phyloP scores from a whole-genome alignment of 1,140 invertebrate species.

The Platyscapa corneri region DNA sequence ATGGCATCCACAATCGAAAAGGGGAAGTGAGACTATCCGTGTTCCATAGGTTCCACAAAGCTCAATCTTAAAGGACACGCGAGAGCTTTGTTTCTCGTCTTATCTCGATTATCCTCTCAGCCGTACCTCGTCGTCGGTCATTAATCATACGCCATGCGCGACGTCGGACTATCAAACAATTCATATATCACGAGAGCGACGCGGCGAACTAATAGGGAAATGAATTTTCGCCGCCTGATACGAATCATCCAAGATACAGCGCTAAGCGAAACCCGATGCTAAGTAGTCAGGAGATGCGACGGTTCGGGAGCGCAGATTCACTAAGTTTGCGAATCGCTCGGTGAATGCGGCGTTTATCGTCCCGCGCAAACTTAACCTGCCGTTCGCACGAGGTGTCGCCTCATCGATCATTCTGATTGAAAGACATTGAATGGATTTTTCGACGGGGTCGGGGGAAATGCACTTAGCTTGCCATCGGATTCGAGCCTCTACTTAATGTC shows the following conservation, averaged over 20 bases:
- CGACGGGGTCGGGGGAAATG: slow-evolving; percentile 51
- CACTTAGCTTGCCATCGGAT: slow-evolving; percentile 55
- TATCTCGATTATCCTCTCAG: slow-evolving; percentile 45
- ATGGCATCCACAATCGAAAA: neutral
- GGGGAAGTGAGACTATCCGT: neutral
- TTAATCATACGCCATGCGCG: slow-evolving; percentile 55
- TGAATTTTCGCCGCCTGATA: slow-evolving; percentile 72
- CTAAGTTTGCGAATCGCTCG: slow-evolving; percentile 38
- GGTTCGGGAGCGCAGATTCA: slow-evolving; percentile 9
- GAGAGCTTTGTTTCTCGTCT: slow-evolving; percentile 47
- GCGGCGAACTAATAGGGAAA: slow-evolving; percentile 74
- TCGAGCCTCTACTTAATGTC: slow-evolving; percentile 5
- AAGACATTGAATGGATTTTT: slow-evolving; percentile 68
- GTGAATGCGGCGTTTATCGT: neutral
- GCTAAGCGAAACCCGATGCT: slow-evolving; percentile 55
- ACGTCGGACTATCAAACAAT: slow-evolving; percentile 70
- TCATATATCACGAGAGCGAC: slow-evolving; percentile 73
- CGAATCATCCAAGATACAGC: slow-evolving; percentile 59
- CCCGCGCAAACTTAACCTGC: slow-evolving; percentile 38
- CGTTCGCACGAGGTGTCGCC: slow-evolving; percentile 52
- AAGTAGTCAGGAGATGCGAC: slow-evolving; percentile 15
- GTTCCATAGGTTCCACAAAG: neutral
- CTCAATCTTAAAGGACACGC: slow-evolving; percentile 63
- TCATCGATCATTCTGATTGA: slow-evolving; percentile 68
- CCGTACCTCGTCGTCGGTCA: slow-evolving; percentile 23